These are phyloP conservation scores for Luidia sarsii DNA, from an alignment of 53 echinoderm and acorn worm species.

Conservation along the genomic window DNA sequence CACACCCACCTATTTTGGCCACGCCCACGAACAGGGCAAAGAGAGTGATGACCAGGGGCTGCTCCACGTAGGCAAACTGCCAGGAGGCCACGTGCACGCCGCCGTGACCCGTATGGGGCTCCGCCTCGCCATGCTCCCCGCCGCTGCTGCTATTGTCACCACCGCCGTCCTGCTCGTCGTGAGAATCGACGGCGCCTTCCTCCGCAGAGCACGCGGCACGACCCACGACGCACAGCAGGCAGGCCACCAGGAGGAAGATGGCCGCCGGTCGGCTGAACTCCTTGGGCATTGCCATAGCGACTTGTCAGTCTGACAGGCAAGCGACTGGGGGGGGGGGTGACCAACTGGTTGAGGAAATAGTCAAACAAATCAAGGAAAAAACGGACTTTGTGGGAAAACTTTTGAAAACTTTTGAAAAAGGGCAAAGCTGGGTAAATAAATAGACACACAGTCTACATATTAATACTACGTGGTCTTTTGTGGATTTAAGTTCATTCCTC, in stretches of 20 bases:
- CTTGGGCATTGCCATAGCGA: slow-evolving; percentile 15
- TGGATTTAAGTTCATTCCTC: too few species aligned
- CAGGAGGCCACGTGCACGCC: slow-evolving; percentile 56
- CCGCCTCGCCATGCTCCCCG: slow-evolving; percentile 11
- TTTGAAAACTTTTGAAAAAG: too few species aligned
- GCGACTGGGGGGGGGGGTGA: too few species aligned
- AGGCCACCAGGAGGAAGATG: background rate
- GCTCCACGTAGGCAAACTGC: slow-evolving; percentile 61
- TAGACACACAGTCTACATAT: too few species aligned
- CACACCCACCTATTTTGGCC: slow-evolving; percentile 76
- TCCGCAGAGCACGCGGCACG: background rate
- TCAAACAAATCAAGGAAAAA: too few species aligned
- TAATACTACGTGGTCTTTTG: too few species aligned
- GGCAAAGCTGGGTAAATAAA: too few species aligned
- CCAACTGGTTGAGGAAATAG: too few species aligned
- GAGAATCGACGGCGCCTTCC: background rate
- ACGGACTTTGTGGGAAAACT: too few species aligned
- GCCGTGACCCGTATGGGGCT: background rate
- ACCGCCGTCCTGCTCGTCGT: background rate
- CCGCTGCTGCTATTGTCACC: background rate
- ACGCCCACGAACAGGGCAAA: slow-evolving; percentile 72
- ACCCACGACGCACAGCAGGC: background rate
- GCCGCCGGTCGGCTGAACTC: too few species aligned
- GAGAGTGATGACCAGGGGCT: slow-evolving; percentile 44
- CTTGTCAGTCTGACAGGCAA: too few species aligned